These are phyloP conservation scores for Bovichtus diacanthus DNA, from an alignment of 2,797 vertebrate genomes.

Conservation along the genomic window DNA sequence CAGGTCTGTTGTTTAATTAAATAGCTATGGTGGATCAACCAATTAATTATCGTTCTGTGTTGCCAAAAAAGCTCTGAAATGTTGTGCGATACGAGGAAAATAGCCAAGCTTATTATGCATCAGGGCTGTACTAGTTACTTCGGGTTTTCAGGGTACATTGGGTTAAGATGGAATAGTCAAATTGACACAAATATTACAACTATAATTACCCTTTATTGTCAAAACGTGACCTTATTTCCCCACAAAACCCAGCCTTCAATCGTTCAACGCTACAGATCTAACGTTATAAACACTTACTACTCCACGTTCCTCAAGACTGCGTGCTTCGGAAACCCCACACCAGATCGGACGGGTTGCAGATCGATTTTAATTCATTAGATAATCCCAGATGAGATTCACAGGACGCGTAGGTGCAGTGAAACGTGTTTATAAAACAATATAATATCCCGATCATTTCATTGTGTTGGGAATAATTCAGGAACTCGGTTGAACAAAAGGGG, in stretches of 20 bases:
- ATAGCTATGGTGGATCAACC: background rate
- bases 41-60: background rate
- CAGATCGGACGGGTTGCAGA: constrained; percentile 54
- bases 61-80: background rate
- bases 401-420: constrained; percentile 31
- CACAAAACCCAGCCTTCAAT: constrained; percentile 3
- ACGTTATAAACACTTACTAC: constrained; percentile 85
- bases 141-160: constrained; percentile 30
- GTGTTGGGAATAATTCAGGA: constrained; percentile 82
- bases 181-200: background rate
- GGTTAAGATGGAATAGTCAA: constrained; percentile 1
- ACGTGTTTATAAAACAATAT: constrained; percentile 61
- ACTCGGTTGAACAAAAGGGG: constrained; percentile 87
- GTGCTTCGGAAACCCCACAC: constrained; percentile 74
- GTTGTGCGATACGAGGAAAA: constrained; percentile 18
- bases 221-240: background rate
- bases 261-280: constrained; percentile 41
- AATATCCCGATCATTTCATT: constrained; percentile 74
- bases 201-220: background rate
- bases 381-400: constrained; percentile 47
- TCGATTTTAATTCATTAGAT: constrained; percentile 66
- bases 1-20: background rate
- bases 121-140: constrained; percentile 16
- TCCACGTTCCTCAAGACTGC: constrained; percentile 80
- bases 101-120: constrained; percentile 38